Conservation (phyloP, 92 coral and sea anemone species). For the Heliopora coerulea region DNA sequence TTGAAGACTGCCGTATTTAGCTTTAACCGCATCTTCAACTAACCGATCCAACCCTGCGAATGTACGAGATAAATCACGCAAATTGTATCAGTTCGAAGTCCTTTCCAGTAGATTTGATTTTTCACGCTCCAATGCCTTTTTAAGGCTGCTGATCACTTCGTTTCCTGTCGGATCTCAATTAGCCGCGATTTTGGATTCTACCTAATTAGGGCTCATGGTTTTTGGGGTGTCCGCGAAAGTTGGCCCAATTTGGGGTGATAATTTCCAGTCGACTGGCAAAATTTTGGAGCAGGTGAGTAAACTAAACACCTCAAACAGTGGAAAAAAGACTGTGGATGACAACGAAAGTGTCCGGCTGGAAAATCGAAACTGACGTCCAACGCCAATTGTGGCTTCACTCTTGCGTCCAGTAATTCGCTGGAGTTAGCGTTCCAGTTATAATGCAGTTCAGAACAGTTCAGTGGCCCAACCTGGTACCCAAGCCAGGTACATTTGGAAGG, state of each 20-base stretch:
- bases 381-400: too few species aligned
- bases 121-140: constrained; percentile 43
- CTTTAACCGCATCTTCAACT: constrained; percentile 49
- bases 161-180: background rate
- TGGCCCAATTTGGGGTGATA: constrained; percentile 53
- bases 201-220: constrained; percentile 24
- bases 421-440: too few species aligned
- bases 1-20: constrained; percentile 51
- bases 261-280: constrained; percentile 65
- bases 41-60: constrained; percentile 42
- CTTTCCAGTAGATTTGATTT: constrained; percentile 36
- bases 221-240: constrained; percentile 29
- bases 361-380: too few species aligned
- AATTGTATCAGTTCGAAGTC: constrained; percentile 45
- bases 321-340: too few species aligned
- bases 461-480: too few species aligned
- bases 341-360: too few species aligned
- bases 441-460: too few species aligned
- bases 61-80: constrained; percentile 43
- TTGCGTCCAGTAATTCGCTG: too few species aligned
- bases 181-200: constrained; percentile 48
- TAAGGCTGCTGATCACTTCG: background rate
- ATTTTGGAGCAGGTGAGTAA: too few species aligned
- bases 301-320: too few species aligned
- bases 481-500: too few species aligned